Evolutionary conservation across 2,797 vertebrate species (phyloP).

Genomic region (Acrossocheilus wenchowensis): DNA sequence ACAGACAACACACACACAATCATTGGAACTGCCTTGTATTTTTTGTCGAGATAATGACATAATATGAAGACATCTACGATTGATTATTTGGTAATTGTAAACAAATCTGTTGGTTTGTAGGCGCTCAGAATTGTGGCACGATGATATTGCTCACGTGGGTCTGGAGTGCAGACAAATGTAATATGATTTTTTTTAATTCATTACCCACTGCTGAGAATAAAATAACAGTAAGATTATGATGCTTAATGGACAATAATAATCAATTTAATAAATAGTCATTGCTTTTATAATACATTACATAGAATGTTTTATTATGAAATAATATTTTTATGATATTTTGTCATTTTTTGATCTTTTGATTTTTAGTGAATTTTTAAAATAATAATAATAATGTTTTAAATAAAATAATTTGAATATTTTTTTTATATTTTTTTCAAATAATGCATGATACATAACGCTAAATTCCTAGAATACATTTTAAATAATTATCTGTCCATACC

Average conservation of each 20-base stretch:
- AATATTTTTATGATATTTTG: background rate
- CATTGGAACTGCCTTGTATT: background rate
- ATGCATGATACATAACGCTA: background rate
- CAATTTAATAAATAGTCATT: background rate
- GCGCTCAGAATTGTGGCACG: background rate
- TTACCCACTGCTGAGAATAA: background rate
- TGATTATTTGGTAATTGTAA: constrained; percentile 15
- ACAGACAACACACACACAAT: constrained; percentile 18
- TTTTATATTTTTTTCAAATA: background rate
- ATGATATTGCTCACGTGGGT: background rate
- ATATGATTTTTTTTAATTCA: background rate
- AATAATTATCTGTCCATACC: background rate
- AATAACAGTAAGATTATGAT: background rate
- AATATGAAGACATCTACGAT: background rate
- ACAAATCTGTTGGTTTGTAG: background rate
- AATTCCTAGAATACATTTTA: background rate
- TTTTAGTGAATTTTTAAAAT: background rate
- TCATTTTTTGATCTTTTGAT: background rate
- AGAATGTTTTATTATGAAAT: too few species aligned
- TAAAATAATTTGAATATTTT: background rate
- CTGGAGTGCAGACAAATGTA: background rate
- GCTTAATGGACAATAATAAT: background rate
- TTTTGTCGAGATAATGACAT: background rate
- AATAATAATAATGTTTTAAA: background rate
- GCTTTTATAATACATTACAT: background rate